Conservation (phyloP, 2,888 invertebrate species). For the Chalcosyrphus nemorum region DNA sequence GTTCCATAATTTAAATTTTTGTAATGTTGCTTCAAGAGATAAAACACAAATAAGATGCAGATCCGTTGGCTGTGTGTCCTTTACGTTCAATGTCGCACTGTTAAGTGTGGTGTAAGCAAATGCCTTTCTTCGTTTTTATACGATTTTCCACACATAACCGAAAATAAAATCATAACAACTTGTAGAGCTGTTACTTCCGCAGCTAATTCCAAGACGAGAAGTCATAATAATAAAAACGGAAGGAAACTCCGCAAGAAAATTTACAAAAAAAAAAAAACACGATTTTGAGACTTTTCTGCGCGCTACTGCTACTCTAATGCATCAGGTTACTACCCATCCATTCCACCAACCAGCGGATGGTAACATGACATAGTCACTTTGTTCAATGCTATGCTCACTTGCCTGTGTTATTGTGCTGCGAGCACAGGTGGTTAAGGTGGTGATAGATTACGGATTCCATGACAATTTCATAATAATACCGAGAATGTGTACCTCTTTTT, state of each 20-base stretch:
- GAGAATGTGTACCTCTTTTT: conserved; percentile 25
- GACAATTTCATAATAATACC: conserved; percentile 34
- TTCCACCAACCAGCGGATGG: conserved; percentile 12
- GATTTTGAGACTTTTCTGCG: not conserved
- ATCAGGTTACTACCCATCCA: conserved; percentile 60
- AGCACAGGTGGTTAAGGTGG: not conserved
- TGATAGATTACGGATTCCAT: conserved; percentile 47
- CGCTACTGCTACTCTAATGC: conserved; percentile 45
- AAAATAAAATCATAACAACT: conserved; percentile 59
- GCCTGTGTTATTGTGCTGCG: conserved; percentile 22
- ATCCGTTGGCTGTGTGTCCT: conserved; percentile 29
- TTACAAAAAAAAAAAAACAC: conserved; percentile 34
- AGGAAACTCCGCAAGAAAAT: conserved; percentile 63
- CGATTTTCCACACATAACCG: conserved; percentile 54
- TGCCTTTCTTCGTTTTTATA: conserved; percentile 60
- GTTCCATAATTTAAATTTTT: conserved; percentile 25
- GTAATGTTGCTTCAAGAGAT: not conserved
- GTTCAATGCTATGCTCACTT: conserved; percentile 36
- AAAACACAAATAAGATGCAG: not conserved
- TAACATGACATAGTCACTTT: conserved; percentile 51
- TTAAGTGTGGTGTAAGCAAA: conserved; percentile 54
- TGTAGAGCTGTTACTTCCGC: conserved; percentile 65
- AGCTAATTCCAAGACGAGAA: conserved; percentile 45
- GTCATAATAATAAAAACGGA: conserved; percentile 63
- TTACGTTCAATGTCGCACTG: conserved; percentile 50